A percentile compares a stretch with the other conserved stretches of the same genome.
Conservation (phyloP, 2,888 invertebrate genomes). For the Pachliopta kotzebuea region DNA sequence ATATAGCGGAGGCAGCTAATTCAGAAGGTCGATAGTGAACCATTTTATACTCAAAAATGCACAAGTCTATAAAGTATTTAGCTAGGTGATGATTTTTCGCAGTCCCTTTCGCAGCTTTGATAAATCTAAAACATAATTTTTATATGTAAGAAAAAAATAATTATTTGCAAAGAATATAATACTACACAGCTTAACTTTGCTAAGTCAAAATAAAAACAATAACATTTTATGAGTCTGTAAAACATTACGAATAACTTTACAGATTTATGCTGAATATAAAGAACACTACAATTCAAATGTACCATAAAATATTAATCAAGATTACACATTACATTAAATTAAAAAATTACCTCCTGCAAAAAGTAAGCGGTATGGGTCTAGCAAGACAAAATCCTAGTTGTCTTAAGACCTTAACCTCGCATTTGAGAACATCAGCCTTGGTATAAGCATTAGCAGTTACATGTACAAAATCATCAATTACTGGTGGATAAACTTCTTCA, state of each 20-base stretch:
- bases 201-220: too few relatives aligned
- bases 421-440: conserved; percentile 87
- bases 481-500: conserved; percentile 95
- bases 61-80: conserved; percentile 94
- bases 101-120: conserved; percentile 81
- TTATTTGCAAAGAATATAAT: too few relatives aligned
- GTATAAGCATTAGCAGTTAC: conserved; percentile 94
- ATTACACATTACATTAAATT: too few relatives aligned
- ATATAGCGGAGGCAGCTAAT: conserved; percentile 90
- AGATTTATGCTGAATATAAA: too few relatives aligned
- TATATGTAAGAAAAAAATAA: neutral
- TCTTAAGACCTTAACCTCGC: conserved; percentile 90
- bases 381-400: conserved; percentile 90
- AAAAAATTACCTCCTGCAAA: conserved; percentile 88
- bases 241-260: too few relatives aligned
- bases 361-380: conserved; percentile 92
- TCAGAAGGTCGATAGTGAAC: conserved; percentile 90
- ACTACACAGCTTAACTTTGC: too few relatives aligned
- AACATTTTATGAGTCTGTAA: too few relatives aligned
- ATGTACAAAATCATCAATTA: conserved; percentile 92
- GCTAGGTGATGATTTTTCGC: conserved; percentile 87
- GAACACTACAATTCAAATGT: too few relatives aligned
- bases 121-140: conserved; percentile 70
- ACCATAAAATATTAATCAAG: too few relatives aligned
- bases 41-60: conserved; percentile 89